These are phyloP conservation scores for Brachionus plicatilis DNA, from an alignment of 1,140 invertebrate genomes.

Conservation along the genomic window DNA sequence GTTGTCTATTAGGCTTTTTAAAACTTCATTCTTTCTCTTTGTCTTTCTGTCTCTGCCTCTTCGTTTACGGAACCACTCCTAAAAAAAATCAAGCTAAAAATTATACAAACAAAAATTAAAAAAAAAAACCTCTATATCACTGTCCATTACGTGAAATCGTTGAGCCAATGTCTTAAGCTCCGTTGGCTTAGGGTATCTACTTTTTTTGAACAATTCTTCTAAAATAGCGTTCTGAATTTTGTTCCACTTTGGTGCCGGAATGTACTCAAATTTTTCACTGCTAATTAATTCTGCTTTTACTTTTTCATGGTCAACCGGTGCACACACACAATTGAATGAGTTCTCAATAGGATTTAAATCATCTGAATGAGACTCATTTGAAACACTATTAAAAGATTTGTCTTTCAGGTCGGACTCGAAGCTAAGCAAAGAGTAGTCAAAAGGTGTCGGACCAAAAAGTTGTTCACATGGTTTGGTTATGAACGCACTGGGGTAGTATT, in stretches of 20 bases:
- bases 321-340: neutral
- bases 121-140: constrained; percentile 14
- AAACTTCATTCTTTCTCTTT: constrained; percentile 33
- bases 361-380: neutral
- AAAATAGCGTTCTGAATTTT: constrained; percentile 25
- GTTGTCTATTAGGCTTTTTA: constrained; percentile 32
- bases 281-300: neutral
- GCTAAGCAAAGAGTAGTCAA: neutral
- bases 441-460: constrained; percentile 28
- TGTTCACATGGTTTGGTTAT: constrained; percentile 39
- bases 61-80: constrained; percentile 35
- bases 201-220: constrained; percentile 30
- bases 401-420: neutral
- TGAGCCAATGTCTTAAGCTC: constrained; percentile 12
- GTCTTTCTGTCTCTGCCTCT: constrained; percentile 37
- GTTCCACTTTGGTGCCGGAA: constrained; percentile 36
- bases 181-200: constrained; percentile 4
- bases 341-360: constrained; percentile 15
- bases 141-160: constrained; percentile 37
- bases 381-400: constrained; percentile 28
- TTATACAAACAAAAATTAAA: neutral
- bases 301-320: constrained; percentile 13
- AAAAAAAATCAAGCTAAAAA: neutral
- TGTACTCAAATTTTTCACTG: constrained; percentile 28
- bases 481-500: constrained; percentile 19